Conservation (phyloP, 2,888 invertebrate species). For the Pristionchus arcanus region DNA sequence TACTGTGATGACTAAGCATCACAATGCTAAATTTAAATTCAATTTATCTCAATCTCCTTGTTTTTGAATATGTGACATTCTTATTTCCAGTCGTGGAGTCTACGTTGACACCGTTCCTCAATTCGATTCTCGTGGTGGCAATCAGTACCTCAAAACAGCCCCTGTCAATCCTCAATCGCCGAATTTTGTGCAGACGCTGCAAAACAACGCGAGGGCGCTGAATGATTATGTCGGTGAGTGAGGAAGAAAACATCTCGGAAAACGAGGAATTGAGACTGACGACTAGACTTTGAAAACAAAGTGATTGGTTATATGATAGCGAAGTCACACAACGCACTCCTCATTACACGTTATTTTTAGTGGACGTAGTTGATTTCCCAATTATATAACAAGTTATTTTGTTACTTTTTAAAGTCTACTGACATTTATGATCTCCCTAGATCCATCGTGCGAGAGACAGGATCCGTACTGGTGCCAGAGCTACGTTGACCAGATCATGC, state of each 20-base stretch:
- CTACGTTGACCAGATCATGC: constrained; percentile 60
- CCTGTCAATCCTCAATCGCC: constrained; percentile 54
- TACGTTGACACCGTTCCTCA: constrained; percentile 31
- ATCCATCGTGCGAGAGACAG: constrained; percentile 57
- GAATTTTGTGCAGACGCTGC: constrained; percentile 53
- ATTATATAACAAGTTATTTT: no score
- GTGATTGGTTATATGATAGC: no score
- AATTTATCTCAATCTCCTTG: no score
- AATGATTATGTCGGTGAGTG: constrained; percentile 47
- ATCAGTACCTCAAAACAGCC: constrained; percentile 54
- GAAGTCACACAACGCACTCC: no score
- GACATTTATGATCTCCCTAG: not conserved
- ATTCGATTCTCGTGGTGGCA: constrained; percentile 55
- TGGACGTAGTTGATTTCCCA: no score
- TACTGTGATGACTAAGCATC: no score
- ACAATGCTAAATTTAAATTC: no score
- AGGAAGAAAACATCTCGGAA: not conserved
- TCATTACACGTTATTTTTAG: no score
- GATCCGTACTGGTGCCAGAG: constrained; percentile 69
- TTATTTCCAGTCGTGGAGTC: constrained; percentile 32
- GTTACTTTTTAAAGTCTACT: no score
- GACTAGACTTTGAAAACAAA: no score
- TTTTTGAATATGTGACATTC: no score
- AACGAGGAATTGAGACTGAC: not conserved
- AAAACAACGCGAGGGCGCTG: constrained; percentile 48